Evolutionary conservation across 2,113 vertebrate genomes (phyloP), one percentile per base, ranked within the genome.

Genomic region (Cavia porcellus): DNA sequence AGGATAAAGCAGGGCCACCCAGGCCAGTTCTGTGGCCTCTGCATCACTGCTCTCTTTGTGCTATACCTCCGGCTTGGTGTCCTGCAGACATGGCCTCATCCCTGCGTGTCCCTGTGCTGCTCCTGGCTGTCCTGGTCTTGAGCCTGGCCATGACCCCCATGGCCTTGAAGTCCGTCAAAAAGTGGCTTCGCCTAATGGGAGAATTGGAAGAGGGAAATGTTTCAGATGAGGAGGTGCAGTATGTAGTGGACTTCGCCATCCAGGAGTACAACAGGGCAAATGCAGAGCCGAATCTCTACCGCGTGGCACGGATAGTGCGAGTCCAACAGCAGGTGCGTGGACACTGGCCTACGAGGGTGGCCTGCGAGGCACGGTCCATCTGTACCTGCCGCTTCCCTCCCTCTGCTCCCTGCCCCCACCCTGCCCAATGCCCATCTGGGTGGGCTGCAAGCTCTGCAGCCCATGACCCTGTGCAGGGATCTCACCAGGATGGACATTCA

Each of bases 251-350:
- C 2, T 99, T 98, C 82, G 99, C 99, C 9, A 64, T 99, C 9
- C 25, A 30, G 1, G 42, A 99, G 35, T 99, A 99, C 98, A 99
- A 99, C 98, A 94, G 24, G n/a, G n/a, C 5, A 4, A 98, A 72
- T 97, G 99, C 99, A 74, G 98, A 99, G 85, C 1, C 74, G 88
- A 99, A 61, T 95, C 28, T 97, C 38, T 97, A 97, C 79, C 77
- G 98, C 5, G 97, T 98, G 45, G 13, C 92, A 15, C 66, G 96
- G 0, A 19, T 99, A 55, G 0, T 99, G 77, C 89, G 22, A 0
- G 99, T 79, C 35, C 0, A 97, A 92, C 98, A 0, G 7, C 99
- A 99, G 99, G 99, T 99, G 25, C 32, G 99, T 96, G 12, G 74
- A 3, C 6, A 30, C 59, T 10, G 1, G 62, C 59, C 25, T 42